Conservation (phyloP, 2,888 invertebrate species). For the Acronicta aceris region DNA sequence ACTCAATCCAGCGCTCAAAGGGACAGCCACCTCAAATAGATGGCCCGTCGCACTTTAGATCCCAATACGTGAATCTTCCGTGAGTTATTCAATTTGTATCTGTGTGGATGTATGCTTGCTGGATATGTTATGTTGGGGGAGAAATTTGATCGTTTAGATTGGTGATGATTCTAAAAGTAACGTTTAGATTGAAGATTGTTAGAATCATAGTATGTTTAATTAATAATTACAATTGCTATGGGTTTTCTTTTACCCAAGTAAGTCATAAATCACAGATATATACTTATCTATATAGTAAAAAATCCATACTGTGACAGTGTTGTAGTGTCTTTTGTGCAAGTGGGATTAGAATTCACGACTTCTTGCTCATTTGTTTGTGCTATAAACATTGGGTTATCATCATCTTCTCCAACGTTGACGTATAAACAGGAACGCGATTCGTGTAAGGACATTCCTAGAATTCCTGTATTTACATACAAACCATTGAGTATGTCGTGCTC, state of each 20-base stretch:
- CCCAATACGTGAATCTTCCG: constrained; percentile 83
- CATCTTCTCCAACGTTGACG: no score
- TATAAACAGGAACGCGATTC: not conserved
- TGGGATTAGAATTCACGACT: no score
- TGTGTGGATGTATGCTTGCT: constrained; percentile 59
- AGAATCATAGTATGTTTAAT: not conserved
- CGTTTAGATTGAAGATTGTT: not conserved
- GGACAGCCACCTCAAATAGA: constrained; percentile 82
- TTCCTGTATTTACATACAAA: not conserved
- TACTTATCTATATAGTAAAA: no score
- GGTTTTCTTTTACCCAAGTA: no score
- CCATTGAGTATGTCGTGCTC: constrained; percentile 1
- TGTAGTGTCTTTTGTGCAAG: no score
- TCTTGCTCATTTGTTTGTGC: no score
- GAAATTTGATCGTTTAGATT: not conserved
- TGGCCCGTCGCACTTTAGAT: constrained; percentile 80
- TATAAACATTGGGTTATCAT: no score
- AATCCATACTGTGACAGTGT: no score
- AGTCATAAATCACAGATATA: no score
- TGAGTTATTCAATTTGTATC: constrained; percentile 86
- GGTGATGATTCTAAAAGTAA: not conserved
- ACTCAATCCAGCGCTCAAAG: constrained; percentile 76
- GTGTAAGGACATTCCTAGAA: constrained; percentile 5
- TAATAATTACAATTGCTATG: no score
- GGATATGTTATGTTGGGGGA: constrained; percentile 46